Evolutionary conservation across 23 tunicate species (phyloP).

Genomic region (Botrylloides violaceus): DNA sequence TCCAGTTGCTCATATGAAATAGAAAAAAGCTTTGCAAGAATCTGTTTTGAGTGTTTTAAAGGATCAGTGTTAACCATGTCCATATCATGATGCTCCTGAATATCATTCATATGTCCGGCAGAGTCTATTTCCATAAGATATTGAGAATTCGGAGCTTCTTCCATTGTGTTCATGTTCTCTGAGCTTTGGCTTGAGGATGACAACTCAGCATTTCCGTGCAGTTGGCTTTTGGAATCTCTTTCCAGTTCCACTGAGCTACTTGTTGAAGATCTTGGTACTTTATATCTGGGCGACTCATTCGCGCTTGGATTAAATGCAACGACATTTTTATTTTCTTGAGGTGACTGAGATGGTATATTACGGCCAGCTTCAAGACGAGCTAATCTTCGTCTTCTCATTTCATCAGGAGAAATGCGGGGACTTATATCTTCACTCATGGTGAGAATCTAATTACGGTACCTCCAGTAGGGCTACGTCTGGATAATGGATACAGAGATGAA

Average conservation of each 20-base stretch:
- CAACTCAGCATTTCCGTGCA: background rate
- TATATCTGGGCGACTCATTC: conserved; percentile 5
- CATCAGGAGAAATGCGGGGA: background rate
- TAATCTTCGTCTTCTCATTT: background rate
- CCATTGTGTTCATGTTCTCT: background rate
- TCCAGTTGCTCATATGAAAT: background rate
- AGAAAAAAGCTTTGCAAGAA: background rate
- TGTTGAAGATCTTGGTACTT: conserved; percentile 19
- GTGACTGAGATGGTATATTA: background rate
- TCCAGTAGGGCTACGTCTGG: too few relatives aligned
- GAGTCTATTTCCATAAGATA: background rate
- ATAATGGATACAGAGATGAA: too few relatives aligned
- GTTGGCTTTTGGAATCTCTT: background rate
- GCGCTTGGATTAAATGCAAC: background rate
- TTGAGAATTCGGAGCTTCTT: background rate
- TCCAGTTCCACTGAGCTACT: background rate
- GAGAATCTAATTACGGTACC: too few relatives aligned
- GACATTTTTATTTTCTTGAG: background rate
- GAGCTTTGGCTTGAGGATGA: too few relatives aligned
- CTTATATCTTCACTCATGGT: background rate
- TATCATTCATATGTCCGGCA: too few relatives aligned
- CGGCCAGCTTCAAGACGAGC: background rate
- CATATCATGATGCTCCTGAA: too few relatives aligned
- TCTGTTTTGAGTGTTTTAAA: background rate
- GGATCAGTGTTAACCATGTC: background rate